phyloP scores from a whole-genome alignment of 2,888 invertebrate species.

The Drosophila phalerata region DNA sequence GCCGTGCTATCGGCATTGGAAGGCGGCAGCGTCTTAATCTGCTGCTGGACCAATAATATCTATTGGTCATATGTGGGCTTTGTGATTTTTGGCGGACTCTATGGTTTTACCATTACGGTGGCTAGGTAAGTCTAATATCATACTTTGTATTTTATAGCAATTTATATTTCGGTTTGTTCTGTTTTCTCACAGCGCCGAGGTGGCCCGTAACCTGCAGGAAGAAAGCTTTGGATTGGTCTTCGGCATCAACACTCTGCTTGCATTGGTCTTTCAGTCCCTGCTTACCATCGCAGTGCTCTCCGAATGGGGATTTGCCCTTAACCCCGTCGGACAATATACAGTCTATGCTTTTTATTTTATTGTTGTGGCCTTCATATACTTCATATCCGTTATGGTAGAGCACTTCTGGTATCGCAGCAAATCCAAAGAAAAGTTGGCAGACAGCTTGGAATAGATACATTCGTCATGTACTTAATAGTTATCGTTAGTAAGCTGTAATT shows the following conservation, averaged over 20 bases:
- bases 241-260: constrained; percentile 94
- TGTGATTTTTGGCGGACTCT: constrained; percentile 91
- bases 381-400: constrained; percentile 75
- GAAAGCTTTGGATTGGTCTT: constrained; percentile 96
- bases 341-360: constrained; percentile 85
- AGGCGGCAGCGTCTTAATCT: constrained; percentile 87
- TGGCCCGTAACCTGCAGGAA: constrained; percentile 92
- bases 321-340: constrained; percentile 78
- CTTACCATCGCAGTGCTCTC: constrained; percentile 87
- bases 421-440: constrained; percentile 37
- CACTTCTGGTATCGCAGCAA: constrained; percentile 57
- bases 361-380: constrained; percentile 77
- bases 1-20: constrained; percentile 86
- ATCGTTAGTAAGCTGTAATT: neutral
- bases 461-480: constrained; percentile 48
- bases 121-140: constrained; percentile 72
- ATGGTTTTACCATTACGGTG: constrained; percentile 88
- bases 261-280: constrained; percentile 91
- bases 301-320: constrained; percentile 77
- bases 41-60: constrained; percentile 87
- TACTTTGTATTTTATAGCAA: no score
- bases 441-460: constrained; percentile 42
- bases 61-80: constrained; percentile 92
- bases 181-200: constrained; percentile 90
- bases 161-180: neutral